Percentiles rank a stretch among this genome's conserved stretches.
phyloP scores from a whole-genome alignment of 2,888 invertebrate species.

The Dinocampus coccinellae region DNA sequence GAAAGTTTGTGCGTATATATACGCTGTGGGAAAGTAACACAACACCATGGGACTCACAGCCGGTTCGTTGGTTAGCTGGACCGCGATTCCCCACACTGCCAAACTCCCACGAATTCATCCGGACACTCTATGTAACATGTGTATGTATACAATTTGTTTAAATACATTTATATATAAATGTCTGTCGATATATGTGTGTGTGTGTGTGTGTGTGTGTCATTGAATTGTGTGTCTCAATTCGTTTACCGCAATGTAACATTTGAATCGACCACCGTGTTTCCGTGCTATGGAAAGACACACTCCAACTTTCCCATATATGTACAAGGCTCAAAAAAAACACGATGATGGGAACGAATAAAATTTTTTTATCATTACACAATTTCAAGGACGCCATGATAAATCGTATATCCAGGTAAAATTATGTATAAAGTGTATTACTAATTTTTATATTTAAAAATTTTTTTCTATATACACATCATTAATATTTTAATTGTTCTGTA shows the following conservation, averaged over 20 bases:
- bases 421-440: too few relatives aligned
- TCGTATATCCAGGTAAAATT: background rate
- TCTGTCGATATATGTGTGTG: background rate
- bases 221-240: constrained; percentile 19
- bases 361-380: background rate
- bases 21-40: constrained; percentile 64
- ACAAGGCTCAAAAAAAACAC: background rate
- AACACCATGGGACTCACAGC: constrained; percentile 62
- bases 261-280: constrained; percentile 48
- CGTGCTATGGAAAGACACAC: constrained; percentile 28
- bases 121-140: constrained; percentile 14
- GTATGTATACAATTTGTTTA: background rate
- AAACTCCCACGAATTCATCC: constrained; percentile 42
- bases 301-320: constrained; percentile 3
- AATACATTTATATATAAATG: background rate
- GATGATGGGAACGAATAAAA: background rate
- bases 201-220: constrained; percentile 20
- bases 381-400: background rate
- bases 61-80: constrained; percentile 53
- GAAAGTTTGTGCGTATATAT: constrained; percentile 34
- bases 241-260: constrained; percentile 13
- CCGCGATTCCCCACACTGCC: constrained; percentile 54
- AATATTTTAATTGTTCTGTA: too few relatives aligned
- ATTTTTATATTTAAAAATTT: too few relatives aligned
- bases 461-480: too few relatives aligned